Conservation (phyloP, 2,797 vertebrate genomes). For the Naso thynnoides region DNA sequence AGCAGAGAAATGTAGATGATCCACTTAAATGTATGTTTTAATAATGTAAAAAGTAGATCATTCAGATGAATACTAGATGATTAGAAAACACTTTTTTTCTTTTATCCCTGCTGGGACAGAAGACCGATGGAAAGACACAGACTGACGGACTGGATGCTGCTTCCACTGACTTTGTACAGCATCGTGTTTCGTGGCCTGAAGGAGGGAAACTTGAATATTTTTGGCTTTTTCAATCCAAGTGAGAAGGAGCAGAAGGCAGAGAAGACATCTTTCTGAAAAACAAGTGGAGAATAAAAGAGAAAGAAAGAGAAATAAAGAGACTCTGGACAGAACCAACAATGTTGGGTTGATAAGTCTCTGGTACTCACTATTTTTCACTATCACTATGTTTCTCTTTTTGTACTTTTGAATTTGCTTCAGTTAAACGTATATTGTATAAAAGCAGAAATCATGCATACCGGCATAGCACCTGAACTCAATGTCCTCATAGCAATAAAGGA, state of each 20-base stretch:
- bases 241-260: conserved; percentile 45
- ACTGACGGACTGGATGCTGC: conserved; percentile 61
- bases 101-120: conserved; percentile 48
- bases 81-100: conserved; percentile 57
- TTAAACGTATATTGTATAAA: conserved; percentile 76
- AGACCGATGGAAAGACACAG: conserved; percentile 45
- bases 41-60: conserved; percentile 71
- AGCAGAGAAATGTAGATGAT: conserved; percentile 60
- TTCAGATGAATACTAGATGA: conserved; percentile 63
- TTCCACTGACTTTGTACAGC: conserved; percentile 76
- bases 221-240: conserved; percentile 53
- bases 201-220: conserved; percentile 66
- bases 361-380: conserved; percentile 65
- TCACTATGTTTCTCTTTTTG: conserved; percentile 69
- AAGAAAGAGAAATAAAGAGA: conserved; percentile 71
- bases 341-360: conserved; percentile 75
- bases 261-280: conserved; percentile 52
- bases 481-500: conserved; percentile 75
- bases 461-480: conserved; percentile 78
- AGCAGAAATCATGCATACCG: conserved; percentile 69
- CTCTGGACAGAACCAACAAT: conserved; percentile 76
- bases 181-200: conserved; percentile 49
- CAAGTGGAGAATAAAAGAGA: conserved; percentile 47
- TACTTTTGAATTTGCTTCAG: conserved; percentile 73
- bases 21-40: conserved; percentile 61